These are phyloP conservation scores for Eubasilissa splendida DNA, from an alignment of 2,888 invertebrate genomes.

Conservation along the genomic window DNA sequence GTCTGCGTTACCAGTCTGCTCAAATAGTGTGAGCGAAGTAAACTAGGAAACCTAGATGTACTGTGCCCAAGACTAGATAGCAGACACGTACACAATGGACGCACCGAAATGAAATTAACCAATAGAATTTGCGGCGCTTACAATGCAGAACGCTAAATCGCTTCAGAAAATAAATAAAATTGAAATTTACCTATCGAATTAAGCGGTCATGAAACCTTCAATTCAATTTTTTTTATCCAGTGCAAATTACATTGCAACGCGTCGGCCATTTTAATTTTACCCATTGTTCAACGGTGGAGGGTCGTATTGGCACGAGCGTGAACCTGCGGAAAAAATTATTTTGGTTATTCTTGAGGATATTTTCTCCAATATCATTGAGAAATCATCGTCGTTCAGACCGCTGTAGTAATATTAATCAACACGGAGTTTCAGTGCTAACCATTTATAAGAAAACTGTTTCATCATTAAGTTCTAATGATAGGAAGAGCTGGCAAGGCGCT, in stretches of 20 bases:
- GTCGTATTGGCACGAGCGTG: constrained; percentile 10
- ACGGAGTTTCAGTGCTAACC: constrained; percentile 57
- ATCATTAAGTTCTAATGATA: constrained; percentile 18
- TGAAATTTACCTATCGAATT: constrained; percentile 43
- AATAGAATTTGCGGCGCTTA: background rate
- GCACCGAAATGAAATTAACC: background rate
- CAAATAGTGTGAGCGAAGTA: background rate
- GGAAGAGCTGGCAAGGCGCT: background rate
- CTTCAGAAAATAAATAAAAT: constrained; percentile 13
- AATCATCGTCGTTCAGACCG: constrained; percentile 45
- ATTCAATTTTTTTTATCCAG: constrained; percentile 18
- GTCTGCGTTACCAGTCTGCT: background rate
- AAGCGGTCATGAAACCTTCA: constrained; percentile 39
- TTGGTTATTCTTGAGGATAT: background rate
- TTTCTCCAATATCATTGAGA: background rate
- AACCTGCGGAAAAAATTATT: constrained; percentile 24
- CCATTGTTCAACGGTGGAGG: constrained; percentile 15
- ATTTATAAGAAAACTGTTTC: constrained; percentile 59
- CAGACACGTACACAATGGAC: constrained; percentile 2
- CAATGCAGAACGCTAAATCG: background rate
- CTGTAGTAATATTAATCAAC: constrained; percentile 54
- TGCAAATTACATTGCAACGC: constrained; percentile 21
- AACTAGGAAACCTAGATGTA: background rate
- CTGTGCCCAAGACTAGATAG: background rate
- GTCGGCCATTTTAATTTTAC: constrained; percentile 42